These are phyloP conservation scores for Canis aureus DNA, from an alignment of 2,113 vertebrate genomes.

Conservation along the genomic window DNA sequence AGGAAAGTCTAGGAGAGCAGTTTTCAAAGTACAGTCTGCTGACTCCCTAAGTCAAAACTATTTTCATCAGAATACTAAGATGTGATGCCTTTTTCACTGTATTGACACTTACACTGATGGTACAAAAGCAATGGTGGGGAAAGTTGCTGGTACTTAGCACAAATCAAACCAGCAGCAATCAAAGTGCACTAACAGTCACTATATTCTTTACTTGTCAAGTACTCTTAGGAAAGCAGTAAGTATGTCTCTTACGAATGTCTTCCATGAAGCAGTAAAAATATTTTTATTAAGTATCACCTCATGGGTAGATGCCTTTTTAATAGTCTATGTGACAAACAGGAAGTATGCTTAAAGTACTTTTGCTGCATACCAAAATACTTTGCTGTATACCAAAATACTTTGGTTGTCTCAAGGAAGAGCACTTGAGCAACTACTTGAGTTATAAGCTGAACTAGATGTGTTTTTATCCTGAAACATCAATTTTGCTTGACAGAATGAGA, in stretches of 20 bases:
- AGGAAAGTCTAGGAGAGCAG: not conserved
- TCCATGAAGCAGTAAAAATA: slow-evolving; percentile 38
- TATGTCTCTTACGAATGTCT: not conserved
- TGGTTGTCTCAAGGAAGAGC: slow-evolving; percentile 21
- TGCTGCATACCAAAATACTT: not conserved
- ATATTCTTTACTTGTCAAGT: not conserved
- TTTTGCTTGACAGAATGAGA: slow-evolving; percentile 46
- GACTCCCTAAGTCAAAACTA: slow-evolving; percentile 32
- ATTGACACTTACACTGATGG: not conserved
- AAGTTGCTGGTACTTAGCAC: not conserved
- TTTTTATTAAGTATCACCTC: slow-evolving; percentile 28
- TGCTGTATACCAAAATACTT: not conserved
- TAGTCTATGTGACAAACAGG: not conserved
- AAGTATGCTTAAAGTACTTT: slow-evolving; percentile 1
- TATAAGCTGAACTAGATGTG: slow-evolving; percentile 40
- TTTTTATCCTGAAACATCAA: slow-evolving; percentile 27
- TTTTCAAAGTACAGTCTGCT: not conserved
- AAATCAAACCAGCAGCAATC: slow-evolving; percentile 12
- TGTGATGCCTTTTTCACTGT: not conserved
- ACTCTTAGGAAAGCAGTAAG: not conserved
- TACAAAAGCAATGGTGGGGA: slow-evolving; percentile 17
- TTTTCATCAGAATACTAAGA: slow-evolving; percentile 11
- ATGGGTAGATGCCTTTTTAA: slow-evolving; percentile 10
- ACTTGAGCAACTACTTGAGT: not conserved
- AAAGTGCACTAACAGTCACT: slow-evolving; percentile 10